Evolutionary conservation across 2,113 vertebrate genomes (phyloP), one percentile per base, ranked within the genome.

Genomic region (Stomatorhinus ivindoensis): DNA sequence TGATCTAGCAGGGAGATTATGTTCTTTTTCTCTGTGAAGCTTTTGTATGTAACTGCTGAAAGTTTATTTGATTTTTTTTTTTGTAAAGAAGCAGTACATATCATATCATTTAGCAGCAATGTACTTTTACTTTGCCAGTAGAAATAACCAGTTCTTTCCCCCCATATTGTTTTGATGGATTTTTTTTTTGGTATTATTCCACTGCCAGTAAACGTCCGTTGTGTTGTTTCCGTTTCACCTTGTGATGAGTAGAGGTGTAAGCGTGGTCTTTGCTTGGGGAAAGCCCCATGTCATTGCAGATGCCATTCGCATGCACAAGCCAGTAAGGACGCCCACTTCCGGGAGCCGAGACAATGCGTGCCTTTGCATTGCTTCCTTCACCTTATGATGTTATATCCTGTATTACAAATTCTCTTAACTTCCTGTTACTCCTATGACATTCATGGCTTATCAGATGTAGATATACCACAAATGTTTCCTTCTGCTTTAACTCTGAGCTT

Each of bases 401-500:
- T 92, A 90, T 92, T 92, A 91, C 91, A 93, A 92, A 93, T 91
- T 88, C 88, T 76, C 87, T 89, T 89, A 90, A 89, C 89, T 89
- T 42, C 87, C 85, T 88, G 27, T 90, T 91, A 88, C 89, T 89
- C 27, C 83, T 85, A 88, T 27, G 85, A 89, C 93, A 95, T 94
- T 39, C 87, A 91, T 92, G 92, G 94, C 93, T 87, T 89, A 87
- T 0, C 39, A 90, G 92, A 92, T 94, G 93, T 95, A 93, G 94
- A 94, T 94, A 93, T 92, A 91, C 92, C 73, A 91, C 93, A 93
- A 92, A 93, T 93, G 93, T 95, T 95, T 94, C 93, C 86, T 93
- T 92, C 94, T 93, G 93, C 94, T 94, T 94, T 94, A 94, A 93
- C 93, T 94, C 91, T 93, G 92, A 92, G 93, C 94, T 93, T 88